Conservation (phyloP, 2,888 invertebrate genomes). For the Andrena praecox region DNA sequence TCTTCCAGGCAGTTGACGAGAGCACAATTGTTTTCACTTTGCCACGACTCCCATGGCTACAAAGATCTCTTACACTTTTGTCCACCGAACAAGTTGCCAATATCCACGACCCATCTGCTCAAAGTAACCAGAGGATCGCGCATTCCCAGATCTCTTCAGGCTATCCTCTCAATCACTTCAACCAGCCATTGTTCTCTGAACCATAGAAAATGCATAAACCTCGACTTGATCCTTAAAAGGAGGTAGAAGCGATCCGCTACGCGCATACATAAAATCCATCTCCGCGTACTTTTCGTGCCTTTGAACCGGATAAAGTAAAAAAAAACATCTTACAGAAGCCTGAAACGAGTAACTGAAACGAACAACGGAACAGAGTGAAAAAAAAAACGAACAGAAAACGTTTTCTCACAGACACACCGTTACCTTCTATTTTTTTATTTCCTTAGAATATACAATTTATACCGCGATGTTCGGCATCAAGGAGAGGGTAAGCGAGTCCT, state of each 20-base stretch:
- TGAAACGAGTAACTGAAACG: background rate
- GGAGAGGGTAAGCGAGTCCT: constrained; percentile 61
- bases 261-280: background rate
- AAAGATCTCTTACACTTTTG: background rate
- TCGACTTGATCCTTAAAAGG: background rate
- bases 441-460: constrained; percentile 65
- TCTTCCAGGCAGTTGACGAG: constrained; percentile 34
- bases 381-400: constrained; percentile 37
- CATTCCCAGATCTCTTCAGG: background rate
- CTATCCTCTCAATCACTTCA: background rate
- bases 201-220: background rate
- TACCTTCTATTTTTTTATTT: constrained; percentile 61
- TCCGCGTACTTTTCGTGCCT: background rate
- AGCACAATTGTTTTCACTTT: constrained; percentile 9
- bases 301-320: too few relatives aligned
- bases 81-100: background rate
- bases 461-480: constrained; percentile 58
- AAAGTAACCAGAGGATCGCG: background rate
- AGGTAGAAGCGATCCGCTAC: background rate
- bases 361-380: constrained; percentile 37
- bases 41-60: background rate
- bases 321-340: background rate
- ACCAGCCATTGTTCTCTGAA: background rate
- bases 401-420: constrained; percentile 57
- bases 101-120: background rate